Percentiles rank a stretch among this genome's conserved stretches.
These are phyloP conservation scores for Myotis findleyi DNA, from an alignment of 2,797 vertebrate species.

Conservation along the genomic window DNA sequence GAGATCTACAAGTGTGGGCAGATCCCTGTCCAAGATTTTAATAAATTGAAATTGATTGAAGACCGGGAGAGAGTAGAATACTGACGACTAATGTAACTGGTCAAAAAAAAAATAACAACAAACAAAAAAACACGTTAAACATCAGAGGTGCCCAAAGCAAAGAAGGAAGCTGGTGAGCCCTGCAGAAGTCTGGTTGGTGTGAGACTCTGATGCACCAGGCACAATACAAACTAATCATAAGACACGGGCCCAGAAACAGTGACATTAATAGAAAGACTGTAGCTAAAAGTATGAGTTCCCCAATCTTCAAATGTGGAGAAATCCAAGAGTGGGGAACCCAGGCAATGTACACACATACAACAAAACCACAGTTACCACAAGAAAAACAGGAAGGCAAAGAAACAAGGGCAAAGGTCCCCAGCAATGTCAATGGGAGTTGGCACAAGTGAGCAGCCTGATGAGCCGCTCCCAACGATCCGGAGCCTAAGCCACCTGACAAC, in stretches of 20 bases:
- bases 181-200: background rate
- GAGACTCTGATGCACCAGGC: background rate
- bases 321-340: background rate
- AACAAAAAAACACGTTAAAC: background rate
- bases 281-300: background rate
- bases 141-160: background rate
- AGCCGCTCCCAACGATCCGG: background rate
- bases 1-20: background rate
- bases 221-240: background rate
- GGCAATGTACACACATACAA: background rate
- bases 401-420: rapidly evolving
- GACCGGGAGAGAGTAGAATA: background rate
- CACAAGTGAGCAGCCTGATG: background rate
- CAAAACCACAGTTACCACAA: background rate
- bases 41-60: slow-evolving; percentile 16
- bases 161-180: background rate
- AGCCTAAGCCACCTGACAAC: background rate
- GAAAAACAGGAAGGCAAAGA: background rate
- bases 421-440: background rate
- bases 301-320: background rate
- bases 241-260: background rate
- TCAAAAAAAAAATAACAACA: background rate
- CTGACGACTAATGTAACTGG: background rate
- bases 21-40: background rate
- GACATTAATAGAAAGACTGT: background rate